Conservation (phyloP, 2,888 invertebrate genomes). For the Pyrrhosoma nymphula region DNA sequence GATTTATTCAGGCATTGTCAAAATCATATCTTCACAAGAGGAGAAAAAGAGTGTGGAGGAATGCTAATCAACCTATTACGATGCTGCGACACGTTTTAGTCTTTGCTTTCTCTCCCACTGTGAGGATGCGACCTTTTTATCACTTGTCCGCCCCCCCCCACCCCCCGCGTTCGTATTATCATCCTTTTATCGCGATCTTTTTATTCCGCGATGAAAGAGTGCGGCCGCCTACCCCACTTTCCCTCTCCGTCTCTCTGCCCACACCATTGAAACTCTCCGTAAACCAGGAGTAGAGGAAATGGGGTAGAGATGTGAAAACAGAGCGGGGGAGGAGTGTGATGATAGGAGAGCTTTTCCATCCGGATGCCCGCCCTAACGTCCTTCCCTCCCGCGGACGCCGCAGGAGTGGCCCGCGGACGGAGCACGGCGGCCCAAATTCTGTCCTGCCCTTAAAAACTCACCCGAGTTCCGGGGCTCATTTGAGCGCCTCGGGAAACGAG, state of each 20-base stretch:
- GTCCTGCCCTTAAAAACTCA: neutral
- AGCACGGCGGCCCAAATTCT: neutral
- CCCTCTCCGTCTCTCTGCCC: neutral
- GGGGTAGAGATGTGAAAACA: neutral
- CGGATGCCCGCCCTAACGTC: neutral
- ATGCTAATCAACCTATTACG: slow-evolving; percentile 20
- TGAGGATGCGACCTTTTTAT: neutral
- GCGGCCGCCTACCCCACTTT: neutral
- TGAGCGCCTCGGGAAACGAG: neutral
- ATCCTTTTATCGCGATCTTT: neutral
- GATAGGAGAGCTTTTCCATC: neutral
- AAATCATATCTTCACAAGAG: neutral
- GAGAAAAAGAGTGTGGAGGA: neutral
- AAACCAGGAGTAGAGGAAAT: neutral
- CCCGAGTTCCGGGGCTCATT: neutral
- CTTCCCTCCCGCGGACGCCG: neutral
- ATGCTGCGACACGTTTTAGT: slow-evolving; percentile 27
- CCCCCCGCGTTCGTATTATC: neutral
- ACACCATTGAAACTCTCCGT: neutral
- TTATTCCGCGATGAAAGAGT: neutral
- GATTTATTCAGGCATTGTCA: neutral
- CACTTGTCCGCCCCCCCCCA: neutral
- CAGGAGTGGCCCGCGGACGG: neutral
- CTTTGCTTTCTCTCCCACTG: neutral
- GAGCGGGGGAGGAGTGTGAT: neutral